A percentile compares a stretch with the other conserved stretches of the same genome.
Conservation (phyloP, 2,797 vertebrate genomes). For the Cottoperca gobio region DNA sequence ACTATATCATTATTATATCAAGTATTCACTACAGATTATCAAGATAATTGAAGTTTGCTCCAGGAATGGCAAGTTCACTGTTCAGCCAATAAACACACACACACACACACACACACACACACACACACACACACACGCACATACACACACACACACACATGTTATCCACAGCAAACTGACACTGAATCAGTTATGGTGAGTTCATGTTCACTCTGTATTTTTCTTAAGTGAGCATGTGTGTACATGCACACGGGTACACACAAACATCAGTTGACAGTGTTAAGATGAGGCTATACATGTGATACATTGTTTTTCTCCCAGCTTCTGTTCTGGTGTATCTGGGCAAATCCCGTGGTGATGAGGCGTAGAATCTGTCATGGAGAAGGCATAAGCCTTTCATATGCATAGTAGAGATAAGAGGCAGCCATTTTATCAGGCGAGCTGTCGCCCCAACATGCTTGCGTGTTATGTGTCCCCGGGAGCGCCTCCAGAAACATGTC, state of each 20-base stretch:
- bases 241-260: not conserved
- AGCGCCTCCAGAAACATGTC: conserved; percentile 81
- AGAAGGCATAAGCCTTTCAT: conserved; percentile 88
- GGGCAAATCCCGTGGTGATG: conserved; percentile 83
- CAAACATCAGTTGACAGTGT: conserved; percentile 68
- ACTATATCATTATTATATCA: conserved; percentile 85
- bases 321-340: conserved; percentile 80
- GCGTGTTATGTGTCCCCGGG: conserved; percentile 72
- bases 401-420: conserved; percentile 88
- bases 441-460: conserved; percentile 78
- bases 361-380: conserved; percentile 84
- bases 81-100: conserved; percentile 63
- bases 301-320: conserved; percentile 78
- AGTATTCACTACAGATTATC: conserved; percentile 83
- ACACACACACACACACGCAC: conserved; percentile 41
- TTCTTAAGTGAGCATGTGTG: conserved; percentile 35
- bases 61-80: conserved; percentile 65
- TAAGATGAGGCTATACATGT: conserved; percentile 76
- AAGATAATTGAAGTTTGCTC: conserved; percentile 81
- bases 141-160: conserved; percentile 54
- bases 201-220: conserved; percentile 50
- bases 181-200: conserved; percentile 42
- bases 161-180: conserved; percentile 49
- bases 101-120: conserved; percentile 48
- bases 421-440: conserved; percentile 86